Base-by-base conservation (phyloP, 2,113 vertebrate species). In the Thalassoma bifasciatum region DNA sequence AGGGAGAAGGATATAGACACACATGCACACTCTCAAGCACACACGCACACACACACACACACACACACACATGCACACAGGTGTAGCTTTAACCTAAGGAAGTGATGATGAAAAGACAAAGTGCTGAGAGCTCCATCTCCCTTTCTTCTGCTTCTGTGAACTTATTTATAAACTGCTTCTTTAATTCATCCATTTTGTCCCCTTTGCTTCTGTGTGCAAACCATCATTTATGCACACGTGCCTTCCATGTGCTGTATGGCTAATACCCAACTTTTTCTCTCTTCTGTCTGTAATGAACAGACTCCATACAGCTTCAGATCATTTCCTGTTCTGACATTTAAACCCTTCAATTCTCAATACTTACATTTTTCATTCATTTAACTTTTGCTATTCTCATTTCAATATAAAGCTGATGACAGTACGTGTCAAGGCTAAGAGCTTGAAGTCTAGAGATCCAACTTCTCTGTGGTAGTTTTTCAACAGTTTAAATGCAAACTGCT, bases 61-160 rank as follows among this genome's bases (percentile, higher is more conserved):
- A 57, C 52, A 51, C 30, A 14, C 44, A 57, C 42, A 44, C 19
- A 40, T 30, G 24, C 17, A 17, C 51, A 61, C 68, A 67, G 4
- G 14, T 17, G 14, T 78, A 83, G 79, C 66, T 90, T 83, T 92
- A 88, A 92, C 89, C 91, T 91, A 83, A 83, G 71, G 52, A 73
- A 84, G 85, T 88, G 82, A 82, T 75, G 78, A 91, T 83, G 82
- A 80, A 82, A 68, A 84, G 78, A 82, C 74, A 72, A 58, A 78
- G 84, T 67, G 79, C 66, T 72, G 72, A 59, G 74, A 77, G 78
- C 53, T 66, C 61, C 61, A 19, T 64, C 65, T 67, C 70, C 77
- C 77, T 69, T 36, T 54, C 44, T 77, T 59, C 73, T 64, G 64
- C 75, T 72, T 75, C 66, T 71, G 72, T 57, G 80, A 85, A 81